Conservation (phyloP, 2,113 vertebrate genomes). For the Hypocryptadius cinnamomeus region DNA sequence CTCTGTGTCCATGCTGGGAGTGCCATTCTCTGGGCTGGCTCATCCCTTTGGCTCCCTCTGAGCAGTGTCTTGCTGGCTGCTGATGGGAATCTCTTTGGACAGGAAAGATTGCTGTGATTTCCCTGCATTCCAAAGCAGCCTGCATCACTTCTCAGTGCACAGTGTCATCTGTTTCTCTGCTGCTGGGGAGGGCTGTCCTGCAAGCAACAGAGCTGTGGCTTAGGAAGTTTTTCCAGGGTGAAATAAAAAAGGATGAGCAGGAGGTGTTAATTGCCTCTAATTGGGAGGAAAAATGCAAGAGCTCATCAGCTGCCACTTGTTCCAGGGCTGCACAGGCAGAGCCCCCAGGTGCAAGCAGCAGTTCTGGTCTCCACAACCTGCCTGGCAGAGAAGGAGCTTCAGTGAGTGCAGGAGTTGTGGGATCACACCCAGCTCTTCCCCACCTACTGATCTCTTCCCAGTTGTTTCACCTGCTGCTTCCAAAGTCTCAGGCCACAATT, state of each 20-base stretch:
- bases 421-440: background rate
- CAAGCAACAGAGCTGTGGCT: background rate
- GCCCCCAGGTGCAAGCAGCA: background rate
- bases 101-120: background rate
- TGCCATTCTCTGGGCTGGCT: background rate
- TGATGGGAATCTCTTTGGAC: background rate
- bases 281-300: background rate
- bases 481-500: background rate
- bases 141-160: background rate
- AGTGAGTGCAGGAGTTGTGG: background rate
- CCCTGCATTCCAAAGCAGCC: background rate
- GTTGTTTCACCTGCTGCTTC: background rate
- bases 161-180: background rate
- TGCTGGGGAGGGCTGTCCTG: background rate
- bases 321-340: background rate
- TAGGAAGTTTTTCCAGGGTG: background rate
- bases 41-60: background rate
- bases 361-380: background rate
- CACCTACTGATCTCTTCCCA: background rate
- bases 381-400: background rate
- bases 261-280: background rate
- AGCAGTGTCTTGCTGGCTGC: background rate
- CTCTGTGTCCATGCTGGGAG: background rate
- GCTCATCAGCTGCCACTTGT: background rate
- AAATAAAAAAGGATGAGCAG: background rate